Evolutionary conservation across 2,888 invertebrate genomes (phyloP), one percentile per base, ranked within the genome.

Genomic region (Chloroclystis v-ata): DNA sequence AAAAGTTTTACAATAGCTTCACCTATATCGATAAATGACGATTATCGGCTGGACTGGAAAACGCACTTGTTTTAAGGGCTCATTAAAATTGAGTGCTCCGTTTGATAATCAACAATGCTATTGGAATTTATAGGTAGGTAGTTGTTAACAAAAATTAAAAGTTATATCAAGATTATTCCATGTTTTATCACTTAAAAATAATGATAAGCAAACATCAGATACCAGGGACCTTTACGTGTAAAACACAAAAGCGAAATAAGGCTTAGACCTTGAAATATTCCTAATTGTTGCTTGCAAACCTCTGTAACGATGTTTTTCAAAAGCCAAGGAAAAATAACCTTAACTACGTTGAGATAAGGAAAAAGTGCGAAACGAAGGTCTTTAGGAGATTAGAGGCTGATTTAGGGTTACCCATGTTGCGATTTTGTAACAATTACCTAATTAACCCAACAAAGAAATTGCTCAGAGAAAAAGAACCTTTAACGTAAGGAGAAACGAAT

Each of bases 221-320:
- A n/a, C 20, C 5, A 20, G 5, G 11, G 2, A 10, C n/a, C n/a
- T 10, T 28, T 10, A 10, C 11, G 30, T 11, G 12, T 10, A 35
- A 41, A 47, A 29, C 6, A 40, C 24, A 46, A 46, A 14, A 24
- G 43, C 28, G 12, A 38, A 37, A 16, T 42, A 32, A 38, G 8
- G n/a, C 14, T n/a, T 16, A 33, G 46, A 44, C 7, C 52, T 33
- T 9, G 16, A 45, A 51, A 42, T 41, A 46, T 45, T 28, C 42
- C 46, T 54, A 48, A 54, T 54, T 52, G 43, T 37, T 38, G 32
- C 33, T 43, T 42, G 40, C 44, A 47, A 49, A 46, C 11, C 42
- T 28, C 47, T 12, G 10, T 26, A 35, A 29, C 28, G 24, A 41
- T 12, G 24, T 3, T 37, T 28, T 12, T 29, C 30, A 47, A 37